phyloP scores from a whole-genome alignment of 53 echinoderm and acorn worm species.

The Temnopleurus reevesii region DNA sequence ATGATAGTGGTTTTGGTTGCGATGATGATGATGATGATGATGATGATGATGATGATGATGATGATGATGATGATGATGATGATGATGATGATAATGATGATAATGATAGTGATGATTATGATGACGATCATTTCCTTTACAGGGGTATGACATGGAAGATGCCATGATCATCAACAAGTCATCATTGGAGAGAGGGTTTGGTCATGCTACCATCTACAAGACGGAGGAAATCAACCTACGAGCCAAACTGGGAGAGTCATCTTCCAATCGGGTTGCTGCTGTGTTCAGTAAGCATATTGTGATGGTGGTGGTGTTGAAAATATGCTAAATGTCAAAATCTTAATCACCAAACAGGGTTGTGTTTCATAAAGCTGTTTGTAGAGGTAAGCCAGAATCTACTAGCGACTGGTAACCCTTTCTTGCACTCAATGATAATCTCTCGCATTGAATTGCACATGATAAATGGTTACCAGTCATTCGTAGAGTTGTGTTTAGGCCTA shows the following conservation, averaged over 20 bases:
- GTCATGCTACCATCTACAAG: conserved; percentile 84
- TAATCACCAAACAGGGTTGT: too few species aligned
- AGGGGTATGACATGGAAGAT: conserved; percentile 99
- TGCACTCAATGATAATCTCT: too few species aligned
- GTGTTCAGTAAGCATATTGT: conserved; percentile 56
- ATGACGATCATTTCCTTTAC: conserved; percentile 9
- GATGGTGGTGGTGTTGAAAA: background rate
- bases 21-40: background rate
- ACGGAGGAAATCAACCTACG: conserved; percentile 85
- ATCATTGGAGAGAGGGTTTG: conserved; percentile 84
- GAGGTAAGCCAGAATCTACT: too few species aligned
- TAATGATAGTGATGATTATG: background rate
- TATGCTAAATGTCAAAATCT: too few species aligned
- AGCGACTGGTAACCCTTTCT: too few species aligned
- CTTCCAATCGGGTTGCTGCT: conserved; percentile 35
- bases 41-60: background rate
- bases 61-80: background rate
- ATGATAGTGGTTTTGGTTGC: background rate
- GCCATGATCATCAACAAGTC: conserved; percentile 97
- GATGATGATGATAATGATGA: background rate
- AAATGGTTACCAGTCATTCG: too few species aligned
- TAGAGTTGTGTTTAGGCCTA: too few species aligned
- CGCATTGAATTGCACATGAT: too few species aligned
- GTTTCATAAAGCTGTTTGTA: too few species aligned
- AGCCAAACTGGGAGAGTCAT: conserved; percentile 43